Evolutionary conservation across 2,113 vertebrate species (phyloP).

Genomic region (Strigops habroptila): DNA sequence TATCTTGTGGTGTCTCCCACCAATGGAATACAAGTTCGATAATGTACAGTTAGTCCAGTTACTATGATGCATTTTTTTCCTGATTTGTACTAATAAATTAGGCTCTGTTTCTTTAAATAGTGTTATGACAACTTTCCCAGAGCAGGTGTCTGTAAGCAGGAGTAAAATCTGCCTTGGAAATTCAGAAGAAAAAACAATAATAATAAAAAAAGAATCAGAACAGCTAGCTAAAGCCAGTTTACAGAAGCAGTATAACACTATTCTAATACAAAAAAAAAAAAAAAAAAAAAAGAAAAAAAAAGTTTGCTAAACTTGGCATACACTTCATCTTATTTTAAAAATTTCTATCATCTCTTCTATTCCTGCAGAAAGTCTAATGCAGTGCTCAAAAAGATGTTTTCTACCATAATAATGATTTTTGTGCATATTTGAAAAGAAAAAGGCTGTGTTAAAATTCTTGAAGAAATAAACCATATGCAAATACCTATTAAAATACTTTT

Average conservation of each 20-base stretch:
- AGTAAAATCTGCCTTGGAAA: neutral
- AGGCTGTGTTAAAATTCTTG: neutral
- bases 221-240: neutral
- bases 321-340: neutral
- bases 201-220: neutral
- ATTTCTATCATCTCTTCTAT: neutral
- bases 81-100: neutral
- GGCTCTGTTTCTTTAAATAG: neutral
- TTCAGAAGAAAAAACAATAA: neutral
- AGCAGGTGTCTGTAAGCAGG: neutral
- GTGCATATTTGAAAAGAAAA: neutral
- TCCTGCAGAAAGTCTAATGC: neutral
- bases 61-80: neutral
- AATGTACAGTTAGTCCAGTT: neutral
- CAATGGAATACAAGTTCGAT: neutral
- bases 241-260: neutral
- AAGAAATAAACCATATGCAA: neutral
- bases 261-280: too few relatives aligned
- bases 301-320: neutral
- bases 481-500: neutral
- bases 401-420: neutral
- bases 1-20: neutral
- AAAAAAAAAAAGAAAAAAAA: too few relatives aligned
- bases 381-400: neutral
- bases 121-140: neutral